Evolutionary conservation across 2,113 vertebrate genomes (phyloP).

Genomic region (Furnarius figulus): DNA sequence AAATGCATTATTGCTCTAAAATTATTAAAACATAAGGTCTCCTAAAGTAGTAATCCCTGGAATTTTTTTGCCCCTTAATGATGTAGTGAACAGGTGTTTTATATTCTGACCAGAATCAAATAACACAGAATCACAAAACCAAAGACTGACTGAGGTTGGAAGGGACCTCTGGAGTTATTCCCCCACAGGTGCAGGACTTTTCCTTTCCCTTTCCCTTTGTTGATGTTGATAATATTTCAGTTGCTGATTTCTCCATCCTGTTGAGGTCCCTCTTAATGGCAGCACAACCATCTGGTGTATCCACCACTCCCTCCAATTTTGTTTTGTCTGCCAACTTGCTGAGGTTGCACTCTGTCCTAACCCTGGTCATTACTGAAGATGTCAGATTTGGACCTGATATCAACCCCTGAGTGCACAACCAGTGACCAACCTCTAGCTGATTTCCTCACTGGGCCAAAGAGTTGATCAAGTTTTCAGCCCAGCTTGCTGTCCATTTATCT

Average conservation of each 20-base stretch:
- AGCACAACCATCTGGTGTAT: background rate
- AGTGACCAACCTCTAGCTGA: background rate
- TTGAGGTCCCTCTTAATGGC: background rate
- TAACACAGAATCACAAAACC: background rate
- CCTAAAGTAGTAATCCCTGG: background rate
- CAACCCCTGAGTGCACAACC: background rate
- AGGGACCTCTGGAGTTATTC: background rate
- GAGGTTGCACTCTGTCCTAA: background rate
- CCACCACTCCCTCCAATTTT: background rate
- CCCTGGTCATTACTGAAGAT: background rate
- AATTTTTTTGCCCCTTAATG: background rate
- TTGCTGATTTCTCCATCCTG: background rate
- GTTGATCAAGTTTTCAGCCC: background rate
- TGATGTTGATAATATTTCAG: background rate
- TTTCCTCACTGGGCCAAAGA: background rate
- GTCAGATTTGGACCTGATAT: background rate
- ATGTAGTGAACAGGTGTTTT: background rate
- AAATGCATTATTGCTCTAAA: background rate
- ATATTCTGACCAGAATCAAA: background rate
- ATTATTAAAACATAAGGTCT: background rate
- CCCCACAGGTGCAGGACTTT: background rate
- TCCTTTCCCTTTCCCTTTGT: background rate
- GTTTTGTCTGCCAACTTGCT: background rate
- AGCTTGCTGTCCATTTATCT: background rate
- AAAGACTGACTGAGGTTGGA: background rate